Evolutionary conservation across 2,797 vertebrate genomes (phyloP).

Genomic region (Pseudochaenichthys georgianus): DNA sequence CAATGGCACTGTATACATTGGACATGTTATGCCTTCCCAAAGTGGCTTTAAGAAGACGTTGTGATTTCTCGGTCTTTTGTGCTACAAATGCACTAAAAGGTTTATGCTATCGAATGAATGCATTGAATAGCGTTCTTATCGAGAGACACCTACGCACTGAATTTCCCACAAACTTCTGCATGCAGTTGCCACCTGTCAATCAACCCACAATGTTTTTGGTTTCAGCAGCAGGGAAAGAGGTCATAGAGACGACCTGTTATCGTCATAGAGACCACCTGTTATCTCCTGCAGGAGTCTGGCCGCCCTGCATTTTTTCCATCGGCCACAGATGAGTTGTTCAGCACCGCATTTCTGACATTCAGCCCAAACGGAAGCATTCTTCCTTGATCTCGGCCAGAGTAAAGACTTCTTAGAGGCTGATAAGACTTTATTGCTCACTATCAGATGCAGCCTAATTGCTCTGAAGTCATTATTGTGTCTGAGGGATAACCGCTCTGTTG

Average conservation of each 20-base stretch:
- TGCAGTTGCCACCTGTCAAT: slow-evolving; percentile 18
- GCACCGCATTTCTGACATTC: not conserved
- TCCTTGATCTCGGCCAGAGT: slow-evolving; percentile 51
- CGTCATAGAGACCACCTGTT: slow-evolving; percentile 25
- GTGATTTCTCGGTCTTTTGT: not conserved
- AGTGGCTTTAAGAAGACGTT: not conserved
- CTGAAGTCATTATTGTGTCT: slow-evolving; percentile 65
- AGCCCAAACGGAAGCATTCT: slow-evolving; percentile 50
- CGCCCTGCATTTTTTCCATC: slow-evolving; percentile 30
- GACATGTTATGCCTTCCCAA: not conserved
- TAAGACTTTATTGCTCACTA: slow-evolving; percentile 59
- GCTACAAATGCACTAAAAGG: not conserved
- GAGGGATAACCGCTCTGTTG: slow-evolving; percentile 42
- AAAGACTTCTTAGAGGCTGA: slow-evolving; percentile 43
- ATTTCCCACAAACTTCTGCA: not conserved
- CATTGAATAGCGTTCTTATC: not conserved
- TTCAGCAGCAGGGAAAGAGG: slow-evolving; percentile 34
- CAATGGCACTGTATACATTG: not conserved
- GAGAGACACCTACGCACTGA: not conserved
- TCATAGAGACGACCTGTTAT: slow-evolving; percentile 28
- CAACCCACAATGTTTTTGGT: not conserved
- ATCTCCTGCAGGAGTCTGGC: slow-evolving; percentile 36
- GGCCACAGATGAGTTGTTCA: slow-evolving; percentile 18
- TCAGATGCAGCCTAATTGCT: slow-evolving; percentile 72
- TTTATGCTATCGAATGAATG: not conserved